phyloP scores from a whole-genome alignment of 2,888 invertebrate species.

The Eupithecia subfuscata region DNA sequence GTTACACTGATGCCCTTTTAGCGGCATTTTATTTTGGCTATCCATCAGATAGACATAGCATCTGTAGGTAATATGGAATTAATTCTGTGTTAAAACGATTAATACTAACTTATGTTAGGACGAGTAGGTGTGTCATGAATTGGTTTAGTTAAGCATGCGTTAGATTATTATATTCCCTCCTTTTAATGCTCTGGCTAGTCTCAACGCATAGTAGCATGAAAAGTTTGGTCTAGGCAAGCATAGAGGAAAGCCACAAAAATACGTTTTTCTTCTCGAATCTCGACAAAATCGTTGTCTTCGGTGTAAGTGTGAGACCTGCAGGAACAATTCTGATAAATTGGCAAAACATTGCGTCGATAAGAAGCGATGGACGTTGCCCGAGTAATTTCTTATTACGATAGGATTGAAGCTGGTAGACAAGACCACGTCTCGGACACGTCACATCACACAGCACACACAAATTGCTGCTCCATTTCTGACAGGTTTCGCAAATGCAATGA shows the following conservation, averaged over 20 bases:
- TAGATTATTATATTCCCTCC: not conserved
- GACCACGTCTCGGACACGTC: slow-evolving; percentile 57
- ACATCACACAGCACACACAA: slow-evolving; percentile 67
- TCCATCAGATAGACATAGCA: not conserved
- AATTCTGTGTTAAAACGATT: not conserved
- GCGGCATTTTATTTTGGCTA: not conserved
- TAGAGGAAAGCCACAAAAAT: not conserved
- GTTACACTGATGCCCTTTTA: slow-evolving; percentile 12
- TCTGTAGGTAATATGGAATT: not conserved
- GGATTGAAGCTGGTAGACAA: not conserved
- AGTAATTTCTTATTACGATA: not conserved
- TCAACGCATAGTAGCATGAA: not conserved
- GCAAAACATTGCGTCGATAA: not conserved
- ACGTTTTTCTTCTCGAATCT: not conserved
- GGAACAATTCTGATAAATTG: not conserved
- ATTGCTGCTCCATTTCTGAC: slow-evolving; percentile 80
- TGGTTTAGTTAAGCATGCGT: not conserved
- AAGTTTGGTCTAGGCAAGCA: not conserved
- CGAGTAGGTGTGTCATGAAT: not conserved
- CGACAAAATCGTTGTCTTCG: not conserved
- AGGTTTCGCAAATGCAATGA: slow-evolving; percentile 77
- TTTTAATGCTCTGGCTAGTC: not conserved
- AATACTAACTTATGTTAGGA: not conserved
- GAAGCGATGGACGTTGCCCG: not conserved
- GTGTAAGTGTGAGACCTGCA: not conserved